These are phyloP conservation scores for Psilopogon haemacephalus DNA, from an alignment of 2,113 vertebrate species.

Conservation along the genomic window DNA sequence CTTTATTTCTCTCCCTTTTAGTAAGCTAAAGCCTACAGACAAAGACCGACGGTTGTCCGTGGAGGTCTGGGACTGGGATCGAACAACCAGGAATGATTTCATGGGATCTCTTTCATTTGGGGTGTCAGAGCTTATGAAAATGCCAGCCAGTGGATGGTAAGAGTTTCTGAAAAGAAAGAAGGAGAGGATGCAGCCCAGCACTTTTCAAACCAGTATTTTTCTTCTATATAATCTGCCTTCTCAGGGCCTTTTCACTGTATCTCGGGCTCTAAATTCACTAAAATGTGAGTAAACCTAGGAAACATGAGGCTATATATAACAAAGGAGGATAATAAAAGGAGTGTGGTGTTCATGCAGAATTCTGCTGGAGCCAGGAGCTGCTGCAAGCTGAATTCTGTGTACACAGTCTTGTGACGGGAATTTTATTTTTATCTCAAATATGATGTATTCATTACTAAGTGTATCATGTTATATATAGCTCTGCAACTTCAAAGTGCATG, in stretches of 20 bases:
- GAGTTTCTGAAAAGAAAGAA: neutral
- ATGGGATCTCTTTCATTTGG: constrained; percentile 98
- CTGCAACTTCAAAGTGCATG: constrained; percentile 4
- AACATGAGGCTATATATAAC: neutral
- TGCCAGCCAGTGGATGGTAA: constrained; percentile 89
- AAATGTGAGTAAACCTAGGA: neutral
- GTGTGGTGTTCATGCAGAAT: neutral
- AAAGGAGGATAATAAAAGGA: neutral
- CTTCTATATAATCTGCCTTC: neutral
- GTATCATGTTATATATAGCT: constrained; percentile 44
- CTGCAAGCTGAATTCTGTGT: constrained; percentile 17
- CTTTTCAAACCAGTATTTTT: neutral
- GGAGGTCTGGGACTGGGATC: constrained; percentile 97
- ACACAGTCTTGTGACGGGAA: neutral
- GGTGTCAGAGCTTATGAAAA: constrained; percentile 94
- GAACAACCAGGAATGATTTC: constrained; percentile 95
- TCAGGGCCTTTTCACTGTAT: neutral
- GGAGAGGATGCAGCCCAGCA: neutral
- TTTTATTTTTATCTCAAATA: constrained; percentile 46
- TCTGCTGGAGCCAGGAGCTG: neutral
- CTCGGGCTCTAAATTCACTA: neutral
- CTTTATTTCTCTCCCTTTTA: constrained; percentile 24
- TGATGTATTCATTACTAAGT: constrained; percentile 5
- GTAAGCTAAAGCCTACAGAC: constrained; percentile 91
- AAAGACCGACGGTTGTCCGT: constrained; percentile 93